These are phyloP conservation scores for Nebria brevicollis DNA, from an alignment of 2,888 invertebrate genomes.

Conservation along the genomic window DNA sequence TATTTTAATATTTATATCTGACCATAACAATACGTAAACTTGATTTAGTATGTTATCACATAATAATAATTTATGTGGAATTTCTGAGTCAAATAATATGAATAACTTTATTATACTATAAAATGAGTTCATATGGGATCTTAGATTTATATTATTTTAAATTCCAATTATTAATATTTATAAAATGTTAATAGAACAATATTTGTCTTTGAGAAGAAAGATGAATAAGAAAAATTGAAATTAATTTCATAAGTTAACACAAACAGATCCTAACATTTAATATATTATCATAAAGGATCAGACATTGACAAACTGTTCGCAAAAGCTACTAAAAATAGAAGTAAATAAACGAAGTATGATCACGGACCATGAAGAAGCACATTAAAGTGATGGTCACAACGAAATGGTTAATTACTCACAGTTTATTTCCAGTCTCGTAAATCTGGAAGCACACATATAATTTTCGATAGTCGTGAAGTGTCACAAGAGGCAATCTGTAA, in stretches of 20 bases:
- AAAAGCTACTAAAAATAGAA: not conserved
- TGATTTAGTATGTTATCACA: no score
- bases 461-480: not conserved
- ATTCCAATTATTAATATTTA: not conserved
- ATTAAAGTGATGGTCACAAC: not conserved
- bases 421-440: slow-evolving; percentile 1
- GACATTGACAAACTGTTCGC: not conserved
- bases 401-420: not conserved
- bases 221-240: not conserved
- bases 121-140: no score
- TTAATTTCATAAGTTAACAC: not conserved
- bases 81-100: no score
- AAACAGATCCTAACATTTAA: not conserved
- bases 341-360: not conserved
- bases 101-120: no score
- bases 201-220: not conserved
- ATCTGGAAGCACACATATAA: not conserved
- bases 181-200: not conserved
- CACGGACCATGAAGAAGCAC: not conserved
- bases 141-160: not conserved
- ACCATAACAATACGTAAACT: no score
- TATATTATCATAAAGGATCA: not conserved
- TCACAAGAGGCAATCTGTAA: not conserved
- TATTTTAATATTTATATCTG: no score
- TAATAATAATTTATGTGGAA: no score